Base-by-base conservation (phyloP, 2,797 vertebrate genomes). In the Myripristis murdjan region DNA sequence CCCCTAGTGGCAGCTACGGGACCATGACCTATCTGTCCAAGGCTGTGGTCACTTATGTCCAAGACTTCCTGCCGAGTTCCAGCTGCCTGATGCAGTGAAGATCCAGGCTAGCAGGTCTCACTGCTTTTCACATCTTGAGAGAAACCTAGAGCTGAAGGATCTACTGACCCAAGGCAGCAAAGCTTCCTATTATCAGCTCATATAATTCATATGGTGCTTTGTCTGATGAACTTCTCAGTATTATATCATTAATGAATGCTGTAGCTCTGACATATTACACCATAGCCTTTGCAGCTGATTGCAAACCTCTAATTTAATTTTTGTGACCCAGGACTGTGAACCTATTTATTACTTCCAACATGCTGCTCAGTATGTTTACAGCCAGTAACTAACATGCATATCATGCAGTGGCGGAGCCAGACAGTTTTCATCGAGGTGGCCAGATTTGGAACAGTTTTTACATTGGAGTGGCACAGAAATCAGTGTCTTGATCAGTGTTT, bases 21-120 rank as follows among this genome's bases (percentile, higher is more conserved):
- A 98, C 98, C 26, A 98, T 99, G 98, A 99, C 97, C 0, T 99
- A 99, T 83, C 91, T 99, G 62, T 98, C 97, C 6, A 99, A 97
- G 92, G 98, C 98, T 0, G 94, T 93, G 0, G 87, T 97, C 70
- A 94, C 94, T 26, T 96, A 97, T 18, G 88, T 98, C 53, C 97
- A 99, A 0, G 98, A 99, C 82, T 95, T 97, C 87, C 94, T 99
- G 81, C 98, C 98, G 1, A 96, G 81, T 83, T 95, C 96, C 46
- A 97, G 96, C 92, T 99, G 98, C 77, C 84, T 96, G 11, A 96
- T 97, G 96, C 98, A 99, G 14, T 99, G 84, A 94, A 35, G 18
- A 28, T 9, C 20, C 16, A 28, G 12, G 62, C 23, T 6, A 2
- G 39, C 44, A 16, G 39, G 26, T 71, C 24, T 33, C 6, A 10